These are phyloP conservation scores for Drosophila pandora DNA, from an alignment of 1,140 invertebrate genomes.

Conservation along the genomic window DNA sequence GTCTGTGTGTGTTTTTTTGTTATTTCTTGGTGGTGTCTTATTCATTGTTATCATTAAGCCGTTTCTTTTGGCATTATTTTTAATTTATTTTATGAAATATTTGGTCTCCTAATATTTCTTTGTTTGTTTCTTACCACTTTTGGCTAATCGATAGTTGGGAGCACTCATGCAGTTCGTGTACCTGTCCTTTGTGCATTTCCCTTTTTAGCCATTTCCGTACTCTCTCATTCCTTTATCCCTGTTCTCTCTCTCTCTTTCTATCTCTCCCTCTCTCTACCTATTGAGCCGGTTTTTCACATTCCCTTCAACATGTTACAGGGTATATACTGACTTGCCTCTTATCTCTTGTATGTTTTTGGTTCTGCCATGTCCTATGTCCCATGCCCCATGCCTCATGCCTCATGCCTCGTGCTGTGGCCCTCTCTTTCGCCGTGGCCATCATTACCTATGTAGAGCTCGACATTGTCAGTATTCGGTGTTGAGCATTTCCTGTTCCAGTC, in stretches of 20 bases:
- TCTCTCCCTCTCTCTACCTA: slow-evolving; percentile 6
- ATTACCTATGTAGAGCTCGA: slow-evolving; percentile 16
- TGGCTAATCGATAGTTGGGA: slow-evolving; percentile 12
- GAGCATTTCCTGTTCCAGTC: slow-evolving; percentile 24
- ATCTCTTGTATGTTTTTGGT: slow-evolving; percentile 28
- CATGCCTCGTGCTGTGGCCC: too few species aligned
- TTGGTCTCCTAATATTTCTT: not conserved
- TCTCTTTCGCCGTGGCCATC: too few species aligned
- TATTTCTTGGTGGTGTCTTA: slow-evolving; percentile 13
- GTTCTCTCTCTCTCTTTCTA: slow-evolving; percentile 6
- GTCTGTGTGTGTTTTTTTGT: too few species aligned
- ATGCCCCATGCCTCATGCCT: too few species aligned
- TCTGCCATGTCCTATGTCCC: slow-evolving; percentile 4
- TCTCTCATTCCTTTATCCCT: slow-evolving; percentile 9
- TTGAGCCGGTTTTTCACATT: slow-evolving; percentile 38
- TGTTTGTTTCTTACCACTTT: not conserved
- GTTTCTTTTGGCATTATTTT: too few species aligned
- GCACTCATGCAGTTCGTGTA: slow-evolving; percentile 13
- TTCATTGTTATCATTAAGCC: slow-evolving; percentile 36
- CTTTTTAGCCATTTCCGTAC: slow-evolving; percentile 20
- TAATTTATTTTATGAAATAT: too few species aligned
- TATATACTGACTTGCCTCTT: slow-evolving; percentile 12
- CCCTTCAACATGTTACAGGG: slow-evolving; percentile 15
- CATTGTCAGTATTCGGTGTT: slow-evolving; percentile 13
- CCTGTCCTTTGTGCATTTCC: slow-evolving; percentile 39